Base-by-base conservation (phyloP, 2,888 invertebrate genomes). In the Desoria tigrina region DNA sequence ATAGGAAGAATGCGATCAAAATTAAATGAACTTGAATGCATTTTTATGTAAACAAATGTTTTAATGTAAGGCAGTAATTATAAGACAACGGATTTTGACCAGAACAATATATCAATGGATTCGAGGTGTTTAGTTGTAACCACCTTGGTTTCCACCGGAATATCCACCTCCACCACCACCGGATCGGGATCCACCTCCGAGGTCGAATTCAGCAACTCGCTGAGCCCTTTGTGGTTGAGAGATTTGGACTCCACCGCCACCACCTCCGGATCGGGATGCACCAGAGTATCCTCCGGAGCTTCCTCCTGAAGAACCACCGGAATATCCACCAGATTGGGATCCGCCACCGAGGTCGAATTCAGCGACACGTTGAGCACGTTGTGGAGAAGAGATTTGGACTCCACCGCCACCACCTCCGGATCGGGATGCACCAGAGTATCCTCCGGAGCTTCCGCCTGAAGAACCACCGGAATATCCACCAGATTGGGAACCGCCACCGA, bases 221-320 rank as follows among this genome's bases (percentile, higher is more conserved):
- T 71, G 66, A 39, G 71, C 61, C 21, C 66, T 28, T 51, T 66
- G 50, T 56, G 71, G 71, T 18, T 21, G n/a, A 50, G 66, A 65
- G 42, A 70, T 63, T 64, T 66, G 42, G 37, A 70, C 49, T 27
- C 66, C 66, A n/a, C 55, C 61, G 18, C 49, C 42, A 16, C 63
- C 62, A n/a, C 65, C 65, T 2, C 61, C 61, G 21, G 49, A 45
- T 37, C 53, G 26, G 28, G 42, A 49, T 21, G 32, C 57, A 1
- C 57, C 60, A 60, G 60, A 60, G 26, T 60, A 60, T 65, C 60
- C 60, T 14, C 32, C 16, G 24, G 68, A 68, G 24, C 42, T 42
- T 16, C 50, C 27, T 27, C 63, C 50, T 45, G 63, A 51, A 49
- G 57, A 57, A 49, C 60, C 55, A 18, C 54, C 37, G 21, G 54